Base-by-base conservation (phyloP, 2,888 invertebrate species). In the Rhabditoides inermis region DNA sequence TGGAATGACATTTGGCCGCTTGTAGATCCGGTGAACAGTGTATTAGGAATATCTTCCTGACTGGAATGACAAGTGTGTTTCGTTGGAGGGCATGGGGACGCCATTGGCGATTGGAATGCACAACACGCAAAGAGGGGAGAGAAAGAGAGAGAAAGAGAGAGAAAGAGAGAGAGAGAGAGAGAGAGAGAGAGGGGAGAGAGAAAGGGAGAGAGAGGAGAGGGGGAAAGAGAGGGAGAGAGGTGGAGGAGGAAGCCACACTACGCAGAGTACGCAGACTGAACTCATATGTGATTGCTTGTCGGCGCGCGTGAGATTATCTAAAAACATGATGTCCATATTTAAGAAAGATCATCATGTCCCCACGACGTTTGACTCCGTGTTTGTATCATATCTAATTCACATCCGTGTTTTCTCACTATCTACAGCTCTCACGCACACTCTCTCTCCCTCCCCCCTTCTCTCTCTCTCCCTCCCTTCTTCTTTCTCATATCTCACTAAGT, bases 111-210 rank as follows among this genome's bases (percentile, higher is more conserved):
- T 22, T 22, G 22, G 45, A 22, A 30, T 28, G 10, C 4, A 18
- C 26, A 30, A 5, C 10, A 10, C 6, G 28, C 25, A 15, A 7
- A 2, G 12, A 23, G 18, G 22, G 5, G 6, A n/a, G 27, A 45
- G 28, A 45, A 22, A 45, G 25, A 23, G 45, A 45, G 3, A 26
- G 7, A 44, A 18, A 44, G 25, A 10, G 37, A 46, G 46, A 46
- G 35, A 46, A 28, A 45, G 22, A 25, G 44, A 44, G 44, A 23
- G 22, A 44, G 22, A 25, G 44, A 44, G 44, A 44, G 44, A 44
- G 22, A 44, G 27, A 44, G 44, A 44, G 44, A 44, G 22, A 44
- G 44, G 25, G 18, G 22, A 44, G 7, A 44, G 22, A 18, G 40
- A 40, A 18, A 40, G 40, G 18, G 40, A 2, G 26, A 18, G 18